Evolutionary conservation across 1,140 invertebrate genomes (phyloP).

Genomic region (Bombus impatiens): DNA sequence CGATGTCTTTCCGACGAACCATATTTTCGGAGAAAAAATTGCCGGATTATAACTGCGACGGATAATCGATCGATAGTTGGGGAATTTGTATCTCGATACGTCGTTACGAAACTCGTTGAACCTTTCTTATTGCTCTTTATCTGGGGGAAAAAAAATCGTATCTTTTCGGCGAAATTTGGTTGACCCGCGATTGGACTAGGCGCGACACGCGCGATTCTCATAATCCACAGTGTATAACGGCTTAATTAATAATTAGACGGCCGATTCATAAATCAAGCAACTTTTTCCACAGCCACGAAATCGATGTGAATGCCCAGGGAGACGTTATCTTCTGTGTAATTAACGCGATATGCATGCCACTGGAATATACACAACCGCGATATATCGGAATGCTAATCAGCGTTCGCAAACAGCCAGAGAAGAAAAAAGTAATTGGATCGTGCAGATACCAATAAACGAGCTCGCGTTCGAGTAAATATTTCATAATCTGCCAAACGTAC

Average conservation of each 20-base stretch:
- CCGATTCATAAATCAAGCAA: slow-evolving; percentile 47
- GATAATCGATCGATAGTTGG: background rate
- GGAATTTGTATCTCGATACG: background rate
- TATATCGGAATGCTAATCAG: slow-evolving; percentile 21
- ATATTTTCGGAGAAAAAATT: background rate
- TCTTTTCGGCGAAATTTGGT: background rate
- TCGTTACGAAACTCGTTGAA: background rate
- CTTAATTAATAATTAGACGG: slow-evolving; percentile 53
- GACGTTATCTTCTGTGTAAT: slow-evolving; percentile 55
- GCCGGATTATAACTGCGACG: no score
- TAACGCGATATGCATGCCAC: slow-evolving; percentile 27
- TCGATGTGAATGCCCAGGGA: slow-evolving; percentile 17
- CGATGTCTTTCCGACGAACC: accelerated
- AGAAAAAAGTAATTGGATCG: slow-evolving; percentile 35
- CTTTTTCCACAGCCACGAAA: slow-evolving; percentile 25
- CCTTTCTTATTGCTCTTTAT: background rate
- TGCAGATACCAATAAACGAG: background rate
- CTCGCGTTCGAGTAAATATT: slow-evolving; percentile 28
- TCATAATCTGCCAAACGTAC: slow-evolving; percentile 20
- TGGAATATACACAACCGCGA: background rate
- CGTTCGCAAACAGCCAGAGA: slow-evolving; percentile 20
- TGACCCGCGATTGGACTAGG: no score
- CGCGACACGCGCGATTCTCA: background rate
- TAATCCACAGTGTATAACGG: slow-evolving; percentile 1
- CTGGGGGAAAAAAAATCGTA: background rate